phyloP scores from a whole-genome alignment of 2,797 vertebrate genomes.

The Girardinus metallicus region DNA sequence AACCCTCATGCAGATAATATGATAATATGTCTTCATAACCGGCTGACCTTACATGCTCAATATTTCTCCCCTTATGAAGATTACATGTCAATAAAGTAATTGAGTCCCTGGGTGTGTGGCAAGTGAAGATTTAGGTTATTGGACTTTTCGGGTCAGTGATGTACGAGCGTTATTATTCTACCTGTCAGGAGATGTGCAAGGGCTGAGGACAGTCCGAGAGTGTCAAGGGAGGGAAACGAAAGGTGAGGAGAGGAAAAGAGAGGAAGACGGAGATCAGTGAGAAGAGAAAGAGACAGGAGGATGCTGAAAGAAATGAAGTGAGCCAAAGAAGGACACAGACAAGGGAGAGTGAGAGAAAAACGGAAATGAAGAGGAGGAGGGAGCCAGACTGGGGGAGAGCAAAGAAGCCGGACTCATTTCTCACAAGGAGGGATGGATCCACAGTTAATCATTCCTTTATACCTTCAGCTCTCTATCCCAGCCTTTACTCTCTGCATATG shows the following conservation, averaged over 20 bases:
- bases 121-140: conserved; percentile 92
- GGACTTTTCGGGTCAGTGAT: conserved; percentile 93
- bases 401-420: conserved; percentile 66
- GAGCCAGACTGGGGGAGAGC: conserved; percentile 49
- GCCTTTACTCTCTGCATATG: conserved; percentile 73
- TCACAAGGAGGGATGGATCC: conserved; percentile 66
- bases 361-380: conserved; percentile 64
- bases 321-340: conserved; percentile 43
- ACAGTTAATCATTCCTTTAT: conserved; percentile 92
- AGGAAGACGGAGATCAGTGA: conserved; percentile 43
- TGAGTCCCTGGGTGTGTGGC: conserved; percentile 98
- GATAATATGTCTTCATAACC: conserved; percentile 99
- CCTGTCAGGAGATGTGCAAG: conserved; percentile 92
- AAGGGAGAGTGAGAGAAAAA: conserved; percentile 55
- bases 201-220: conserved; percentile 80
- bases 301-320: conserved; percentile 46
- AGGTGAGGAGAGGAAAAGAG: conserved; percentile 16
- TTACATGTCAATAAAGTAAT: conserved; percentile 99
- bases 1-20: conserved; percentile 99
- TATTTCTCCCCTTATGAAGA: conserved; percentile 99
- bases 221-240: conserved; percentile 53
- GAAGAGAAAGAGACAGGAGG: conserved; percentile 41
- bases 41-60: conserved; percentile 99
- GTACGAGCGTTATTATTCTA: conserved; percentile 99
- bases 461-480: conserved; percentile 72